A percentile compares a stretch with the other conserved stretches of the same genome.
phyloP scores from a whole-genome alignment of 2,113 vertebrate genomes.

The Pan troglodytes region DNA sequence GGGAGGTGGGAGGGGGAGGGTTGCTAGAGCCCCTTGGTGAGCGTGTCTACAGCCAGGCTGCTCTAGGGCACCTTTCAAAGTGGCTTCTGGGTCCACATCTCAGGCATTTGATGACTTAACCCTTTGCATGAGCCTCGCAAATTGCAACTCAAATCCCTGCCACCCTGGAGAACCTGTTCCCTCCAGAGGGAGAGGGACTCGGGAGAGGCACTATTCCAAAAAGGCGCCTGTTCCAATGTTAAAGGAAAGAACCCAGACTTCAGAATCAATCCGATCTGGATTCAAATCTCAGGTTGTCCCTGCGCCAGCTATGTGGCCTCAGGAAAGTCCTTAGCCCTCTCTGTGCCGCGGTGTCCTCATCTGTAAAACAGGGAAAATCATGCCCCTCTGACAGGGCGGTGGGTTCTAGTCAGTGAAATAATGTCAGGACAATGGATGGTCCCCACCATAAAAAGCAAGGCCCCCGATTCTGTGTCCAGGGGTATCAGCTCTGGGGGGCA shows the following conservation, averaged over 20 bases:
- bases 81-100: background rate
- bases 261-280: background rate
- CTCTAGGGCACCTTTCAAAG: background rate
- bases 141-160: background rate
- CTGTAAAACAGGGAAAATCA: background rate
- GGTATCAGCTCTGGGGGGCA: background rate
- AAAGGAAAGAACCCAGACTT: background rate
- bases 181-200: background rate
- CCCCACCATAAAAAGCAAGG: background rate
- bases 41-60: background rate
- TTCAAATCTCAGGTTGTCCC: background rate
- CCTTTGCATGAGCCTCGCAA: background rate
- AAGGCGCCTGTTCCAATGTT: background rate
- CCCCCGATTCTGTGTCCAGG: accelerated
- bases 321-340: background rate
- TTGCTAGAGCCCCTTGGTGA: background rate
- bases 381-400: background rate
- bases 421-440: background rate
- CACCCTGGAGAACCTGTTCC: background rate
- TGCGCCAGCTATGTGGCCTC: background rate
- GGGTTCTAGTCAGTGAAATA: background rate
- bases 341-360: background rate
- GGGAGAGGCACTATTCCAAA: background rate
- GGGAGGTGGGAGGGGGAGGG: background rate
- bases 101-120: background rate